Evolutionary conservation across 2,888 invertebrate species (phyloP).

Genomic region (Nowickia ferox): DNA sequence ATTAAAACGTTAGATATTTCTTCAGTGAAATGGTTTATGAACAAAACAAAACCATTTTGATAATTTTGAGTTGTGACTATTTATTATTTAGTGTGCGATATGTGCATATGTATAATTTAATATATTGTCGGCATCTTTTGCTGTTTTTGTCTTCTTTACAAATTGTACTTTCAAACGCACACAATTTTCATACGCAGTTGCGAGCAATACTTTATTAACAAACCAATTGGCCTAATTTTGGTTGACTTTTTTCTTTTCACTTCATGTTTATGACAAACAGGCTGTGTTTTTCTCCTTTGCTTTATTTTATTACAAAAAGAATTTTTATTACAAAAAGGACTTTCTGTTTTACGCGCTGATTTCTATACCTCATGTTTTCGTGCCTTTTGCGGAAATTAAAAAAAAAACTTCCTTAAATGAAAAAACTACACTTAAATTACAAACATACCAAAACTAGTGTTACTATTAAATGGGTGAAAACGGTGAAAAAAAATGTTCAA

Average conservation of each 20-base stretch:
- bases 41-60: no score
- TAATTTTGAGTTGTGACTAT: no score
- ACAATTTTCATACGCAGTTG: conserved; percentile 37
- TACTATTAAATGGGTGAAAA: conserved; percentile 52
- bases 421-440: conserved; percentile 5
- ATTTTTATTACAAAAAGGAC: conserved; percentile 11
- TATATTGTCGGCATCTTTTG: neutral
- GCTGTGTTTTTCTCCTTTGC: neutral
- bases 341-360: conserved; percentile 42
- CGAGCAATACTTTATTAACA: conserved; percentile 54
- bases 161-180: conserved; percentile 1
- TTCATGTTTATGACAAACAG: conserved; percentile 9
- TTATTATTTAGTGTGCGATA: no score
- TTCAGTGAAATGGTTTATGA: no score
- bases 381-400: neutral
- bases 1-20: no score
- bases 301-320: neutral
- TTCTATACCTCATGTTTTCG: conserved; percentile 1
- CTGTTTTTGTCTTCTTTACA: neutral
- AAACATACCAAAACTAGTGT: conserved; percentile 61
- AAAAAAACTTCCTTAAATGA: conserved; percentile 12
- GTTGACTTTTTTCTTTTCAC: conserved; percentile 28
- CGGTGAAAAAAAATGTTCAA: conserved; percentile 27
- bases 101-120: no score
- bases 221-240: conserved; percentile 70